phyloP scores from a whole-genome alignment of 2,797 vertebrate species.

The Chromobotia macracanthus region DNA sequence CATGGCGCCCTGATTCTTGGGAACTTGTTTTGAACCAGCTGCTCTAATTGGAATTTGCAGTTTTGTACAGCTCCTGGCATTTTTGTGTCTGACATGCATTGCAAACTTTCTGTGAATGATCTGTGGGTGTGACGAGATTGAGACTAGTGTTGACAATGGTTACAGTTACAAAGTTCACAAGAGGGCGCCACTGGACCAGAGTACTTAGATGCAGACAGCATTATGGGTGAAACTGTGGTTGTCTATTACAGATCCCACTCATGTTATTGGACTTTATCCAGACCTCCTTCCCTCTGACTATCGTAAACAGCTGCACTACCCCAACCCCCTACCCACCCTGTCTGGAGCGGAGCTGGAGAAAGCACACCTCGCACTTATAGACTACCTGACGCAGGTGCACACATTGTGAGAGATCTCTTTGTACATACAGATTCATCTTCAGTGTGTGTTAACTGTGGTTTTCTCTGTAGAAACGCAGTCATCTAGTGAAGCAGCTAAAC shows the following conservation, averaged over 20 bases:
- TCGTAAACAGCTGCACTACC: constrained; percentile 96
- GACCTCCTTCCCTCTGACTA: constrained; percentile 95
- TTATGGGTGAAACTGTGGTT: constrained; percentile 62
- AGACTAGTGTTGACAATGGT: no score
- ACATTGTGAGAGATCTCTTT: neutral
- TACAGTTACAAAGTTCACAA: neutral
- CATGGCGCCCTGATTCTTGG: neutral
- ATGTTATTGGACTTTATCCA: constrained; percentile 97
- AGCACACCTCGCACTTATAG: constrained; percentile 97
- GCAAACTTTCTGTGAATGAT: neutral
- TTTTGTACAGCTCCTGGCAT: no score
- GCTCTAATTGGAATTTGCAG: no score
- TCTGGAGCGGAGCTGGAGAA: constrained; percentile 94
- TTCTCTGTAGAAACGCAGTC: constrained; percentile 88
- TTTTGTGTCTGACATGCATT: no score
- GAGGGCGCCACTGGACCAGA: constrained; percentile 3
- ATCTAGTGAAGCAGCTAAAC: constrained; percentile 94
- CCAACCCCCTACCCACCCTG: constrained; percentile 89
- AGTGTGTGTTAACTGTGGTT: neutral
- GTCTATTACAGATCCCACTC: constrained; percentile 89
- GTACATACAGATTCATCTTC: no score
- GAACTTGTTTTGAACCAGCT: no score
- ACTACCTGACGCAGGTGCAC: constrained; percentile 94
- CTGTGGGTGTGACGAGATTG: no score
- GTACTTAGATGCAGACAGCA: no score